Conservation (phyloP, 2,888 invertebrate species). For the Ferdinandea cuprea region DNA sequence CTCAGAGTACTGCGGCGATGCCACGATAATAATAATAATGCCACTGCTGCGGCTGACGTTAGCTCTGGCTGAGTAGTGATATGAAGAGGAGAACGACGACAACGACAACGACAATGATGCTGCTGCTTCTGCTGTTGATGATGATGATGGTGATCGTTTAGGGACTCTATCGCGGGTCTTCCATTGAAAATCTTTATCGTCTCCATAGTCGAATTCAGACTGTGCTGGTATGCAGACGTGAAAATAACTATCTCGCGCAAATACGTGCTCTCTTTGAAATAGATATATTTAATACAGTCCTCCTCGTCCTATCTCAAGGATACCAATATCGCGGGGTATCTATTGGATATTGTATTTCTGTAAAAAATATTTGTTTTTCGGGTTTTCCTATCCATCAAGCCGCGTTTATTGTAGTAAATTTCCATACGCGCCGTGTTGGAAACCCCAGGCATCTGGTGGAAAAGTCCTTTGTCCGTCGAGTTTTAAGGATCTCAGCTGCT, state of each 20-base stretch:
- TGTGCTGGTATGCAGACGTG: slow-evolving; percentile 82
- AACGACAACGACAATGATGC: slow-evolving; percentile 51
- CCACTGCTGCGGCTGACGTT: slow-evolving; percentile 41
- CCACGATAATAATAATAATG: slow-evolving; percentile 52
- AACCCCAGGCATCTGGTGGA: slow-evolving; percentile 74
- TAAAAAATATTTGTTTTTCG: slow-evolving; percentile 1
- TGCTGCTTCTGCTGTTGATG: slow-evolving; percentile 69
- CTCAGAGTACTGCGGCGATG: slow-evolving; percentile 33
- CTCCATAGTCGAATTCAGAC: slow-evolving; percentile 81
- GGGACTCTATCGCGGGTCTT: slow-evolving; percentile 75
- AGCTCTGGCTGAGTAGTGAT: slow-evolving; percentile 35
- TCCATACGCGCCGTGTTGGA: slow-evolving; percentile 53
- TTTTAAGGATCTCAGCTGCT: slow-evolving; percentile 32
- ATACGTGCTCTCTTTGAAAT: slow-evolving; percentile 34
- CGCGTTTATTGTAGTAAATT: slow-evolving; percentile 29
- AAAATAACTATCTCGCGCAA: slow-evolving; percentile 75
- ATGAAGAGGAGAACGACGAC: slow-evolving; percentile 55
- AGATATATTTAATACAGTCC: slow-evolving; percentile 8
- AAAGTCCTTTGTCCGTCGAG: slow-evolving; percentile 51
- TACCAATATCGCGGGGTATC: slow-evolving; percentile 12
- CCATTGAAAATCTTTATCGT: slow-evolving; percentile 74
- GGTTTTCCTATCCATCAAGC: slow-evolving; percentile 39
- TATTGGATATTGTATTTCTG: slow-evolving; percentile 4
- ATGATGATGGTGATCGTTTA: slow-evolving; percentile 70
- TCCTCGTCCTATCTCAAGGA: slow-evolving; percentile 37